These are phyloP conservation scores for Dolichoris vasculosae DNA, from an alignment of 1,140 invertebrate species.

Conservation along the genomic window DNA sequence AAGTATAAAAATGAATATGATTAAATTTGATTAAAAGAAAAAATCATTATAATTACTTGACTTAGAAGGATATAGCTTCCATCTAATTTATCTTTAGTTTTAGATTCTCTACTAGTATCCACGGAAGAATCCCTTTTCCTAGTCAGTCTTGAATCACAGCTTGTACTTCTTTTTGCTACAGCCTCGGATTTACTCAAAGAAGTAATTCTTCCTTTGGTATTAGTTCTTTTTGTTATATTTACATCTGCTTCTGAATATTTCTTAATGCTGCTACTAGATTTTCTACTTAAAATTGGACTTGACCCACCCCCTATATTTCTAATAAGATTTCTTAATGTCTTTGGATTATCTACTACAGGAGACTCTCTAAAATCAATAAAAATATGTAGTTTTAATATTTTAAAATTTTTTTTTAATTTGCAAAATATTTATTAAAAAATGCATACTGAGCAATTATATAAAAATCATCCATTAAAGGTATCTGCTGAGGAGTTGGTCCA, in stretches of 20 bases:
- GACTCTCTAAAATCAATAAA: constrained; percentile 71
- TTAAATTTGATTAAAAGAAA: neutral
- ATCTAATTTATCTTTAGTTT: constrained; percentile 71
- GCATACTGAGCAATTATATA: constrained; percentile 90
- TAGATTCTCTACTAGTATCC: constrained; percentile 68
- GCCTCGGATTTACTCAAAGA: constrained; percentile 70
- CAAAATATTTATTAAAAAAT: constrained; percentile 52
- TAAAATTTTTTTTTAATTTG: neutral
- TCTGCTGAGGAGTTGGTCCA: constrained; percentile 79
- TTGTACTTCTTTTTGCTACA: constrained; percentile 70
- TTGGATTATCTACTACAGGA: constrained; percentile 75
- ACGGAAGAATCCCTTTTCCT: constrained; percentile 73
- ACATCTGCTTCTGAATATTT: constrained; percentile 67
- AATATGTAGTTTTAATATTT: neutral
- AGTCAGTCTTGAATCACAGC: constrained; percentile 72
- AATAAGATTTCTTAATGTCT: constrained; percentile 84
- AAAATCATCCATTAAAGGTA: constrained; percentile 92
- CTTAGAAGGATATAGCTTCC: constrained; percentile 71
- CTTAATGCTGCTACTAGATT: constrained; percentile 71
- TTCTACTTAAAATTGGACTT: constrained; percentile 85
- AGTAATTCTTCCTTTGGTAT: constrained; percentile 69
- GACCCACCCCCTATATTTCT: constrained; percentile 85
- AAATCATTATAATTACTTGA: constrained; percentile 61
- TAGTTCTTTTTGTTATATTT: constrained; percentile 66
- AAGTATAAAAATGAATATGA: neutral